phyloP scores from a whole-genome alignment of 2,113 vertebrate genomes.

The Empidonax alnorum region DNA sequence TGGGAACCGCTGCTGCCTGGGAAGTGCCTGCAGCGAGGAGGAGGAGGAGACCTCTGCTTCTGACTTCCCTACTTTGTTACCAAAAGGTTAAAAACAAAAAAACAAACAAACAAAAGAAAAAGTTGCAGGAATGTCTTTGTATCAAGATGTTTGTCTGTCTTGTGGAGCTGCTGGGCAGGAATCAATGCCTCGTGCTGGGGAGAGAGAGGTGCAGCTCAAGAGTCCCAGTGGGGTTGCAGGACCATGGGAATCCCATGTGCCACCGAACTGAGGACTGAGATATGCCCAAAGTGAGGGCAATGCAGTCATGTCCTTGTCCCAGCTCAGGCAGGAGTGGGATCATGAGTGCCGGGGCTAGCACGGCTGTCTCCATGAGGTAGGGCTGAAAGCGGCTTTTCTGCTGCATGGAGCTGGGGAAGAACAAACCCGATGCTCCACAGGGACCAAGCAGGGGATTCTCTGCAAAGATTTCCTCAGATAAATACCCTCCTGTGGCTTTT shows the following conservation, averaged over 20 bases:
- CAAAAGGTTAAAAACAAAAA: not conserved
- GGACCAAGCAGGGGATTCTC: not conserved
- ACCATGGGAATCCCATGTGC: fast-evolving
- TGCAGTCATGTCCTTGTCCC: not conserved
- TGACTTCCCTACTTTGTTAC: not conserved
- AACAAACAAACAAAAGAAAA: not conserved
- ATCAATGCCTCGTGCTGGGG: too few relatives aligned
- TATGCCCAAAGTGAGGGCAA: not conserved
- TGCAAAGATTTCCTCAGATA: not conserved
- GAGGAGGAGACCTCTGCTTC: not conserved
- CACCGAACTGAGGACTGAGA: not conserved
- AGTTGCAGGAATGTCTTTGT: not conserved
- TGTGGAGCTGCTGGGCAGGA: fast-evolving
- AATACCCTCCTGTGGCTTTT: constrained; percentile 32
- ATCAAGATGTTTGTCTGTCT: not conserved
- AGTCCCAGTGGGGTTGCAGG: fast-evolving
- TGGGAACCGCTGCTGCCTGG: not conserved
- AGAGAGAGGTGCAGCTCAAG: not conserved
- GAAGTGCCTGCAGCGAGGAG: not conserved
- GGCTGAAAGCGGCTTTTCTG: not conserved
- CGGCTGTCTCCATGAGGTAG: not conserved
- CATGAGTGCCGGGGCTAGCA: not conserved
- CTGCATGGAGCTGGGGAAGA: not conserved
- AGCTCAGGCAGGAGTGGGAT: not conserved
- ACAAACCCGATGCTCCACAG: not conserved